Conservation (phyloP, 1,140 invertebrate genomes). For the Rhagoletis zephyria region DNA sequence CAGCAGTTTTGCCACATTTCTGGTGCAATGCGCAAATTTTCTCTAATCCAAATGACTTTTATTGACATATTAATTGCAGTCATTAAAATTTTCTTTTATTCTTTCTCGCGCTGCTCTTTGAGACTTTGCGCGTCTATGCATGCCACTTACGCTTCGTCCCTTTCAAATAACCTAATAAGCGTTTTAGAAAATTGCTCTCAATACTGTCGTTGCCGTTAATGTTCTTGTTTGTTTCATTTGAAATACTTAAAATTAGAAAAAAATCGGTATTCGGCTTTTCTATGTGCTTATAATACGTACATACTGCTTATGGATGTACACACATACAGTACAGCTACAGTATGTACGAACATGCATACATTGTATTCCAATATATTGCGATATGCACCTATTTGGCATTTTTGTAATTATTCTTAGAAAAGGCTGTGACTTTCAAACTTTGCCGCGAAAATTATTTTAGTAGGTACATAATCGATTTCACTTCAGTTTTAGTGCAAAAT, state of each 20-base stretch:
- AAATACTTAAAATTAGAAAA: background rate
- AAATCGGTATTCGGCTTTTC: background rate
- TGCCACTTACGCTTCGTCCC: background rate
- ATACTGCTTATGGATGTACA: too few relatives aligned
- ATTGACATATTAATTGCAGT: conserved; percentile 72
- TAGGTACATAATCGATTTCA: too few relatives aligned
- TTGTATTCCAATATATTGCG: too few relatives aligned
- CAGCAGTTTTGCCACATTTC: conserved; percentile 1
- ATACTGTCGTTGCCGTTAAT: background rate
- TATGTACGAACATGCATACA: too few relatives aligned
- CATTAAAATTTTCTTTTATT: conserved; percentile 65
- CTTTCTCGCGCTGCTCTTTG: background rate
- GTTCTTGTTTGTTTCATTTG: background rate
- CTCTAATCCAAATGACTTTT: conserved; percentile 65
- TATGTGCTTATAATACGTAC: background rate
- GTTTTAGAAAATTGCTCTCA: background rate
- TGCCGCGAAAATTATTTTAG: too few relatives aligned
- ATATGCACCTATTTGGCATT: too few relatives aligned
- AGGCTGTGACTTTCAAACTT: too few relatives aligned
- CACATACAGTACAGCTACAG: too few relatives aligned
- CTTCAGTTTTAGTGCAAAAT: too few relatives aligned
- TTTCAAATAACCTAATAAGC: background rate
- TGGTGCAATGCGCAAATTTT: background rate
- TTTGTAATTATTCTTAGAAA: too few relatives aligned
- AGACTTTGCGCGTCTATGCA: background rate